These are phyloP conservation scores for Sinella curviseta DNA, from an alignment of 1,140 invertebrate species.

Conservation along the genomic window DNA sequence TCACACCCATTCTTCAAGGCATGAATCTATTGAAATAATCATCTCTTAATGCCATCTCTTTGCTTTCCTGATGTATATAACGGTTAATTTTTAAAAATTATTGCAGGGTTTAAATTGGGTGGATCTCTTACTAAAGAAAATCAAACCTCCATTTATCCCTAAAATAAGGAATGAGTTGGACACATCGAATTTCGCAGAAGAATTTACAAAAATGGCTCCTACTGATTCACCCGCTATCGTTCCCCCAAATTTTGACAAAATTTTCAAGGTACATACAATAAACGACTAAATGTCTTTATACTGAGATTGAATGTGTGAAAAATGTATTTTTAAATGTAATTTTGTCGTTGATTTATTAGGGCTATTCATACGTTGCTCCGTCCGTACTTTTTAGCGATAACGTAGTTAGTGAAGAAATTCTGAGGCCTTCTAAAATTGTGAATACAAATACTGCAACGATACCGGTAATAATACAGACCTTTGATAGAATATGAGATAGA, in stretches of 20 bases:
- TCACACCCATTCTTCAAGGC: constrained; percentile 79
- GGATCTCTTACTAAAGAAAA: constrained; percentile 69
- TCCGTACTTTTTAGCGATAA: constrained; percentile 86
- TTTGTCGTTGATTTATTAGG: constrained; percentile 58
- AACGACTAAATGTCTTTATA: neutral
- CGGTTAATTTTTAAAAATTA: too few relatives aligned
- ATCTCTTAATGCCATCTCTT: too few relatives aligned
- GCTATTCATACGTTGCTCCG: constrained; percentile 93
- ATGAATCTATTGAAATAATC: neutral
- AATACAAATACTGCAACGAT: constrained; percentile 56
- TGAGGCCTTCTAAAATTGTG: constrained; percentile 57
- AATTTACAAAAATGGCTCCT: constrained; percentile 88
- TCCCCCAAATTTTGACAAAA: constrained; percentile 77
- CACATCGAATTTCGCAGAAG: constrained; percentile 92
- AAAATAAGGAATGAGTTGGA: constrained; percentile 80
- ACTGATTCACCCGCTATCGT: constrained; percentile 86
- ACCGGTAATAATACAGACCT: constrained; percentile 54
- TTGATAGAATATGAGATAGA: constrained; percentile 24
- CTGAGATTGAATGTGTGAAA: neutral
- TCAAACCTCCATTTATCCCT: constrained; percentile 79
- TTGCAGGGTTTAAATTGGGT: constrained; percentile 73
- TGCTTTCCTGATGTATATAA: too few relatives aligned
- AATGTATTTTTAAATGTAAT: constrained; percentile 32
- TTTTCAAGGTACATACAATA: constrained; percentile 77
- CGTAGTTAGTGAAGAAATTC: constrained; percentile 72